Conservation (phyloP, 1,140 invertebrate species). For the Rhopalosiphum padi region DNA sequence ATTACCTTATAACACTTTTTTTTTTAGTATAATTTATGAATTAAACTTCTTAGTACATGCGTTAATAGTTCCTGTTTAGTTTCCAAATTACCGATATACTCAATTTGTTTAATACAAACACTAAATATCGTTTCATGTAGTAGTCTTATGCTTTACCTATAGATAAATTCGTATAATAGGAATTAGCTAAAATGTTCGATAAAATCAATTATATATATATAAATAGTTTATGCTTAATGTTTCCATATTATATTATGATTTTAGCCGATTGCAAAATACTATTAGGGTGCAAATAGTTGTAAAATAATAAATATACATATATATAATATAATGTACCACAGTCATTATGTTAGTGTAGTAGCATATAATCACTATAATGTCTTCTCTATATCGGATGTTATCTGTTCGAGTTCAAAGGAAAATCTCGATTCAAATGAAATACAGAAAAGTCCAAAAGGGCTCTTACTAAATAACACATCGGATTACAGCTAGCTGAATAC, state of each 20-base stretch:
- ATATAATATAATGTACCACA: not conserved
- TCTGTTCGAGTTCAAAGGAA: slow-evolving; percentile 20
- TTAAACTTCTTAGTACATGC: not conserved
- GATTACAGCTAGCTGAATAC: not conserved
- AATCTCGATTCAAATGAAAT: not conserved
- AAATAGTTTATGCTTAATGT: not conserved
- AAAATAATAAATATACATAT: not conserved
- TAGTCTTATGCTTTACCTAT: too few relatives aligned
- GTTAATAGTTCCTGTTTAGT: not conserved
- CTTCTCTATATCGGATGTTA: not conserved
- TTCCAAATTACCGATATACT: not conserved
- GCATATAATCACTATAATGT: slow-evolving; percentile 2
- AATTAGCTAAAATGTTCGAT: not conserved
- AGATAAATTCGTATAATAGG: too few relatives aligned
- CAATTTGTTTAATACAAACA: not conserved
- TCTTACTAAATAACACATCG: slow-evolving; percentile 17
- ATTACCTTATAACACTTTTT: not conserved
- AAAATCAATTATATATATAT: not conserved
- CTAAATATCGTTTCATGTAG: not conserved
- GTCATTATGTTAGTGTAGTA: not conserved
- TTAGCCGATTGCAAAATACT: not conserved
- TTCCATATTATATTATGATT: not conserved
- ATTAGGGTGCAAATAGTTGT: not conserved
- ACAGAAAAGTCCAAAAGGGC: not conserved
- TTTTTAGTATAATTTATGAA: not conserved